Base-by-base conservation (phyloP, 2,113 vertebrate genomes). In the Phyllopteryx taeniolatus region DNA sequence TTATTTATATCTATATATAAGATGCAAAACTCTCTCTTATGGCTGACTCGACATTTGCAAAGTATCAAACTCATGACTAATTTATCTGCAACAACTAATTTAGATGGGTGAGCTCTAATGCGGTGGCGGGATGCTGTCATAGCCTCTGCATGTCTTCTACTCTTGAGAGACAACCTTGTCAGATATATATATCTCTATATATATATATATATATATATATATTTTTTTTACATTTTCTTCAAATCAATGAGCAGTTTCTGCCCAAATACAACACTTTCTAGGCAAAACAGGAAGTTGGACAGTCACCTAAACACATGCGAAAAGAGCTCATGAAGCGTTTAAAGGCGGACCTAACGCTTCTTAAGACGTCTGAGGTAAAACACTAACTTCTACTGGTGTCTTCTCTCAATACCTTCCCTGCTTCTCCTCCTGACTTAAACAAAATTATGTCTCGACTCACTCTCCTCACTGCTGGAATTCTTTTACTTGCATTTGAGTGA, bases 271-370 rank as follows among this genome's bases (percentile, higher is more conserved):
- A 69, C 92, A 92, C 92, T 94, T 93, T 94, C 78, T 96, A 99
- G 98, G 97, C 94, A 93, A 93, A 95, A 92, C 94, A 94, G 94
- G 96, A 98, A 93, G 95, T 96, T 85, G 94, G 95, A 90, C 93
- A 91, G 92, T 95, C 96, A 79, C 95, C 98, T 91, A 99, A 95
- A 96, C 95, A 96, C 93, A 90, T 96, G 94, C 95, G 95, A 96
- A 97, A 96, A 97, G 96, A 96, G 89, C 96, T 98, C 92, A 93
- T 95, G 96, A 99, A 98, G 94, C 95, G 95, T 91, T 93, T 94
- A 94, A 98, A 95, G 95, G 96, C 98, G 92, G 98, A 99, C 93
- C 94, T 98, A 87, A 90, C 93, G 79, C 93, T 96, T 90, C 88
- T 88, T 91, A 94, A 96, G 93, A 94, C 95, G 83, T 94, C 93